These are phyloP conservation scores for Elaphurus davidianus DNA, from an alignment of 2,113 vertebrate genomes.

Conservation along the genomic window DNA sequence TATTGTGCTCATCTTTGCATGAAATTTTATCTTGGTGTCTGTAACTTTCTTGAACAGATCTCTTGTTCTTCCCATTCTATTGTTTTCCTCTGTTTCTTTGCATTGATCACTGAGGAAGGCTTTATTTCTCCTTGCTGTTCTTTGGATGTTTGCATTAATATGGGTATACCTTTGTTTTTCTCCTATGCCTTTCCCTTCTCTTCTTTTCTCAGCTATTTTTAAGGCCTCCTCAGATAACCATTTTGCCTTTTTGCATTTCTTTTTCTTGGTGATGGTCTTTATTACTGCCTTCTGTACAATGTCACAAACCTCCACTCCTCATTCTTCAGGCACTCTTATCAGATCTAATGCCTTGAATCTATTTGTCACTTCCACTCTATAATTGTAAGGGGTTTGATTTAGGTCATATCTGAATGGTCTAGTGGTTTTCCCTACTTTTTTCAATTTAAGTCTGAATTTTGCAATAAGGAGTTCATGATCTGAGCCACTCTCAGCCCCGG, in stretches of 20 bases:
- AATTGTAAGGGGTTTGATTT: not conserved
- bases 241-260: not conserved
- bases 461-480: not conserved
- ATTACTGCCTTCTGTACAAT: not conserved
- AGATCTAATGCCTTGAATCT: not conserved
- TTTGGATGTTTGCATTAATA: not conserved
- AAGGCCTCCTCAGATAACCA: not conserved
- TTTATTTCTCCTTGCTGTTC: not conserved
- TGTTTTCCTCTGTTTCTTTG: not conserved
- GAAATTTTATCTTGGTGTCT: no score
- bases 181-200: not conserved
- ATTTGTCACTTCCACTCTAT: not conserved
- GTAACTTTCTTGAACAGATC: not conserved
- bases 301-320: not conserved
- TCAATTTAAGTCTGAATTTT: not conserved
- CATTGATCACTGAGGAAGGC: not conserved
- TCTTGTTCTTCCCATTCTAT: not conserved
- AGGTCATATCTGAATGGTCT: not conserved
- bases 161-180: not conserved
- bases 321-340: not conserved
- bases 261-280: not conserved
- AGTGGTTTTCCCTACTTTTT: not conserved
- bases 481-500: not conserved
- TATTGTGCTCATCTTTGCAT: not conserved
- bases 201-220: not conserved